A percentile compares a stretch with the other conserved stretches of the same genome.
Evolutionary conservation across 2,113 vertebrate genomes (phyloP).

Genomic region (Craseonycteris thonglongyai): DNA sequence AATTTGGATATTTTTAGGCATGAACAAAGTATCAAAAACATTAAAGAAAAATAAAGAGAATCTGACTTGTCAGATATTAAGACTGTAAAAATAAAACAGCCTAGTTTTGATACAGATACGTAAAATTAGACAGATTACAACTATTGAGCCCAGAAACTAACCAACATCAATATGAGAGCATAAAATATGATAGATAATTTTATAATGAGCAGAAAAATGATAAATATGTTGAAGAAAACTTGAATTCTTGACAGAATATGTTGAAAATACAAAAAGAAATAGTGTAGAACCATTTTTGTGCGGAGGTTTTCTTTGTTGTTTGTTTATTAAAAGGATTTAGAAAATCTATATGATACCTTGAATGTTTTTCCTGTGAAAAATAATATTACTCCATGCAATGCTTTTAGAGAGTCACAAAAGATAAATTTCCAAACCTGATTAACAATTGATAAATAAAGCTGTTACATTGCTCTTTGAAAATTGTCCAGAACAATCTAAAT

Average conservation of each 20-base stretch:
- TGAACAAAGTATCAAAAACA: neutral
- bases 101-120: neutral
- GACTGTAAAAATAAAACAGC: neutral
- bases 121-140: neutral
- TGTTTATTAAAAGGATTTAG: neutral
- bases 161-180: neutral
- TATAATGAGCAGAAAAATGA: neutral
- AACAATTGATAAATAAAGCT: neutral
- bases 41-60: neutral
- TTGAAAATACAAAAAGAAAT: neutral
- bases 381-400: neutral
- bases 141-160: neutral
- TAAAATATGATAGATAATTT: neutral
- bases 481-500: neutral
- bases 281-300: neutral
- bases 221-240: neutral
- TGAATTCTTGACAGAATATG: neutral
- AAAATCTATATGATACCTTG: neutral
- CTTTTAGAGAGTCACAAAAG: neutral
- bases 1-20: neutral
- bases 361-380: neutral
- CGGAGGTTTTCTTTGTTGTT: neutral
- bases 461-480: neutral
- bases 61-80: too few species aligned
- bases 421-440: neutral